A percentile compares a stretch with the other conserved stretches of the same genome.
These are phyloP conservation scores for Thymelicus lineola DNA, from an alignment of 2,888 invertebrate species.

Conservation along the genomic window DNA sequence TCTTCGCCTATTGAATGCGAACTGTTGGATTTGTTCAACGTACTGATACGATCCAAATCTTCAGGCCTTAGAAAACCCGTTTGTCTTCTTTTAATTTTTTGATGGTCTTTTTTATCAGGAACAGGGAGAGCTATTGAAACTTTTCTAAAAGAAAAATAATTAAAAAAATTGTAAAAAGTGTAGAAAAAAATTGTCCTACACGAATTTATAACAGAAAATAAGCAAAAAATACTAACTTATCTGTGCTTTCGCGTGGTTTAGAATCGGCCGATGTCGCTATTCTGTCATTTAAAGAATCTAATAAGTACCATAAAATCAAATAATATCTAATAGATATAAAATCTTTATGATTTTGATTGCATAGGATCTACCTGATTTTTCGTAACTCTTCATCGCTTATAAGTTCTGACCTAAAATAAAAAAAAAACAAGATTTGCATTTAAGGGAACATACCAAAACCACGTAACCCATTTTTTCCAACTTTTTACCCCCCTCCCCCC, in stretches of 20 bases:
- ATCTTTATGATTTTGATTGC: neutral
- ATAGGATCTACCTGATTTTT: constrained; percentile 39
- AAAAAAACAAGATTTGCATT: constrained; percentile 19
- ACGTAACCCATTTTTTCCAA: no score
- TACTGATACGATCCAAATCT: constrained; percentile 51
- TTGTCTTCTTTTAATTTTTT: constrained; percentile 61
- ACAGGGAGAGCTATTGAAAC: constrained; percentile 56
- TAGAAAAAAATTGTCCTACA: neutral
- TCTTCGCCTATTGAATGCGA: constrained; percentile 40
- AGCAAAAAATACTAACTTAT: constrained; percentile 50
- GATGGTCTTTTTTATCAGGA: constrained; percentile 38
- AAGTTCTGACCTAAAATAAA: constrained; percentile 52
- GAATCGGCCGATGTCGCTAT: constrained; percentile 50
- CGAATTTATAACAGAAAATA: neutral
- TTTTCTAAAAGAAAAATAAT: constrained; percentile 55
- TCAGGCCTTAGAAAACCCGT: constrained; percentile 63
- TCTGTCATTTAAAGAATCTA: constrained; percentile 47
- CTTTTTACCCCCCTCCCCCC: no score
- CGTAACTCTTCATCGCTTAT: constrained; percentile 61
- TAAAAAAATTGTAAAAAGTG: constrained; percentile 24
- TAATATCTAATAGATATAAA: neutral
- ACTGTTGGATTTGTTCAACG: constrained; percentile 39
- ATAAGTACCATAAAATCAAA: neutral
- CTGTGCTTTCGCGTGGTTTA: constrained; percentile 43
- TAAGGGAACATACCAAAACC: no score